Base-by-base conservation (phyloP, 1,140 invertebrate species). In the Probaryconus sp. region DNA sequence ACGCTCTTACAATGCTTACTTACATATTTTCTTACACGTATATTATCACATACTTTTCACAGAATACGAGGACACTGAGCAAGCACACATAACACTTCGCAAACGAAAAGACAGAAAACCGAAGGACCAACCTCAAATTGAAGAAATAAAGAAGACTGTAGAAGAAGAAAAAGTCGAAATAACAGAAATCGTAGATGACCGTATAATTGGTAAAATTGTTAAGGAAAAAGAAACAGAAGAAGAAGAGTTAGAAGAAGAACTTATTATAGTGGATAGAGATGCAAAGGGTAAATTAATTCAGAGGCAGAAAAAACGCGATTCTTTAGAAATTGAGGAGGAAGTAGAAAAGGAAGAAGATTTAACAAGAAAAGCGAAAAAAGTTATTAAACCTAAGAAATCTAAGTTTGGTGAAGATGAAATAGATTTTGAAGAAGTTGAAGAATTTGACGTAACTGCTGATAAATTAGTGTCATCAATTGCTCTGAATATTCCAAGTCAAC, bases 31-130 rank as follows among this genome's bases (percentile, higher is more conserved):
- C 60, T 82, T 64, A 87, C 85, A 86, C 82, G 61, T 78, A 83
- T 79, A 83, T 86, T 84, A 76, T 84, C 77, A 87, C 85, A 87
- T 86, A 84, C 79, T 88, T 88, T 88, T 82, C 87, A 85, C 87
- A 88, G 87, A 88, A 88, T 88, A 88, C 87, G 85, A 87, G 86
- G 87, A 87, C 83, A 87, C 84, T 85, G 82, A 74, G 83, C 82
- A 87, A 82, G 85, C 79, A 86, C 81, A 87, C 84, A 87, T 74
- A 77, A 87, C 83, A 88, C 80, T 80, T 69, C 84, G 79, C 55
- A 82, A 84, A 85, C 85, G 79, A 70, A 86, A 84, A 84, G 82
- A 85, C 77, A 83, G 43, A 69, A 83, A 81, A 80, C 64, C 78
- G 38, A 72, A 77, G 60, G 83, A 87, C 78, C 69, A 82, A 70